Evolutionary conservation across 2,797 vertebrate species (phyloP).

Genomic region (Tarsius wallacei): DNA sequence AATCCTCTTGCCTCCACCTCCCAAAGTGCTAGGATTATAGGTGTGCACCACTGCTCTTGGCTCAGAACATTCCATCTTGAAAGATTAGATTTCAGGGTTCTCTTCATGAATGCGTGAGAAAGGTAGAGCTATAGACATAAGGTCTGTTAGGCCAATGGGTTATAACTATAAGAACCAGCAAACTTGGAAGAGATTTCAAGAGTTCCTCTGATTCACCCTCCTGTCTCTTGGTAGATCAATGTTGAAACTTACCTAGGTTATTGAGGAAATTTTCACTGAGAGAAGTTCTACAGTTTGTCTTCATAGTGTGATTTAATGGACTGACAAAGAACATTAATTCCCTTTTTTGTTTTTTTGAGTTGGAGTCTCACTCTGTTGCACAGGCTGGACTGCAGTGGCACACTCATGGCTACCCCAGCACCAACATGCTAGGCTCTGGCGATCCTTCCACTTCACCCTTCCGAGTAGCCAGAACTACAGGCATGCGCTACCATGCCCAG

Average conservation of each 20-base stretch:
- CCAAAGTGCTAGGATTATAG: no score
- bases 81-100: conserved; percentile 34
- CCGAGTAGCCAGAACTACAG: no score
- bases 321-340: no score
- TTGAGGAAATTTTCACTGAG: conserved; percentile 21
- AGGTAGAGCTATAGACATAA: background rate
- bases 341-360: no score
- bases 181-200: conserved; percentile 29
- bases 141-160: background rate
- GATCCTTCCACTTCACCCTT: no score
- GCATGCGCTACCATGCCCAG: no score
- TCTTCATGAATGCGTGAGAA: conserved; percentile 13
- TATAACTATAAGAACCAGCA: background rate
- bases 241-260: background rate
- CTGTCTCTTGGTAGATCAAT: background rate
- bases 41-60: no score
- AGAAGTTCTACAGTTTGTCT: conserved; percentile 37
- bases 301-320: background rate
- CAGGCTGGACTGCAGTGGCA: no score
- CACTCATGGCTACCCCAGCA: no score
- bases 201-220: background rate
- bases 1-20: no score
- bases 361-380: no score
- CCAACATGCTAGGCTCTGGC: no score
- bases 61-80: background rate